phyloP scores from a whole-genome alignment of 2,888 invertebrate genomes.

The Rotaria sp. region DNA sequence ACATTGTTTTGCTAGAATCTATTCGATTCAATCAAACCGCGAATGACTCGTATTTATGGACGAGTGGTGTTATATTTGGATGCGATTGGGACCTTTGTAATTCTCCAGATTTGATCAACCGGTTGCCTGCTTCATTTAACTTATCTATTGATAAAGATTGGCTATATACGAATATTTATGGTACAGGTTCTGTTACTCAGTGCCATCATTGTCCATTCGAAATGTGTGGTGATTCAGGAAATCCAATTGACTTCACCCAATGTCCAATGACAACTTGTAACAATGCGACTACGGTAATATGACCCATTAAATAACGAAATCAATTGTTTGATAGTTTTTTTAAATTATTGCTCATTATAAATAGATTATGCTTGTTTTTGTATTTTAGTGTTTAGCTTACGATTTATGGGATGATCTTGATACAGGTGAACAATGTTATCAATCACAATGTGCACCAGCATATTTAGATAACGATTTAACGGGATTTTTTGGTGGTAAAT shows the following conservation, averaged over 20 bases:
- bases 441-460: neutral
- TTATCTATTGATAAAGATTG: neutral
- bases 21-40: neutral
- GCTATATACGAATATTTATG: neutral
- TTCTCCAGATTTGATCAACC: neutral
- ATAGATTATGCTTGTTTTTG: neutral
- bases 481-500: neutral
- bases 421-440: neutral
- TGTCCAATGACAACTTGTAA: neutral
- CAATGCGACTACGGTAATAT: neutral
- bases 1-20: neutral
- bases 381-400: neutral
- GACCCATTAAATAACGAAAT: neutral
- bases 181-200: neutral
- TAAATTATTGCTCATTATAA: no score
- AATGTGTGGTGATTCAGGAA: neutral
- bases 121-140: neutral
- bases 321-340: no score
- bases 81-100: slow-evolving; percentile 3
- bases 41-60: neutral
- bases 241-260: neutral
- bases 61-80: neutral
- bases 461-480: neutral
- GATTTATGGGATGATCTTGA: neutral
- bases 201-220: neutral